A percentile compares a stretch with the other conserved stretches of the same genome.
Conservation (phyloP, 2,888 invertebrate genomes). For the Amiota minor region DNA sequence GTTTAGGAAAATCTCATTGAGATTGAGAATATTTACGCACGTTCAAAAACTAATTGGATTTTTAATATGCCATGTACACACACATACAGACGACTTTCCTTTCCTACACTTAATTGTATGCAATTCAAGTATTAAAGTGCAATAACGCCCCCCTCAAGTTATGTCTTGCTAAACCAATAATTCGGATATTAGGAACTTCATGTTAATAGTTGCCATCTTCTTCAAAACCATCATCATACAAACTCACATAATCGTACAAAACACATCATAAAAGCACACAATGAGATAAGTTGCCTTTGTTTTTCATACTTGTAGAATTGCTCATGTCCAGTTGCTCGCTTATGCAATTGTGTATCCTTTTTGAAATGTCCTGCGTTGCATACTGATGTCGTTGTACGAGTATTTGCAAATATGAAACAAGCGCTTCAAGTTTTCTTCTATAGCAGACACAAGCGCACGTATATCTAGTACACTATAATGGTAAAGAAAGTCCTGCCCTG, state of each 20-base stretch:
- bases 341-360: constrained; percentile 8
- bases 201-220: constrained; percentile 6
- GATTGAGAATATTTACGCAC: too few relatives aligned
- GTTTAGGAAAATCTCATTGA: too few relatives aligned
- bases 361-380: constrained; percentile 2
- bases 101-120: not conserved
- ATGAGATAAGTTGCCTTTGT: not conserved
- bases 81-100: constrained; percentile 13
- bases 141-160: not conserved
- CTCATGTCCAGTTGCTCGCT: constrained; percentile 2
- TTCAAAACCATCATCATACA: not conserved
- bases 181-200: constrained; percentile 11
- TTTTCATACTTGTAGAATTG: not conserved
- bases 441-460: not conserved
- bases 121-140: not conserved
- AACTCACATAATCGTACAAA: too few relatives aligned
- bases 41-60: constrained; percentile 18
- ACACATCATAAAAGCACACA: too few relatives aligned
- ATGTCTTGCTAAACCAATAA: not conserved
- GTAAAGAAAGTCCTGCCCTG: not conserved
- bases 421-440: not conserved
- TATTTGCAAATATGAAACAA: constrained; percentile 4
- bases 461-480: too few relatives aligned
- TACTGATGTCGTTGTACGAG: constrained; percentile 7
- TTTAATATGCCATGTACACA: constrained; percentile 37